Evolutionary conservation across 2,797 vertebrate genomes (phyloP).

Genomic region (Mormyrops attenuatus): DNA sequence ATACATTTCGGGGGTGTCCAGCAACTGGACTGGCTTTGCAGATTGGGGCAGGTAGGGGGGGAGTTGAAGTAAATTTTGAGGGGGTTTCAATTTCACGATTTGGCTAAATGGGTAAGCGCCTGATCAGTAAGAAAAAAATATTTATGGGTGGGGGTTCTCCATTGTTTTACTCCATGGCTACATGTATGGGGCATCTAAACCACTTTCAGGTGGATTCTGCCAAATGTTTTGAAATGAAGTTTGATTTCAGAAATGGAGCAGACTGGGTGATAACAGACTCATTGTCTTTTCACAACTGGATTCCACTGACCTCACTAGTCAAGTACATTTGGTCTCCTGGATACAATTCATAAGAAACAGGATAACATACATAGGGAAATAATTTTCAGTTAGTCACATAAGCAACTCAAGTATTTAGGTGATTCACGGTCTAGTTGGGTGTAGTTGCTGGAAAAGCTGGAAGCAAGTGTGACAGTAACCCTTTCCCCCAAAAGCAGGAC

Average conservation of each 20-base stretch:
- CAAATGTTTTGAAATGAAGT: neutral
- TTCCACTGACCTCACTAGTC: conserved; percentile 28
- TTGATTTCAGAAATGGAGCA: neutral
- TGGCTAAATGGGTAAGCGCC: neutral
- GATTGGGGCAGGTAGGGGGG: neutral
- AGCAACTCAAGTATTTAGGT: neutral
- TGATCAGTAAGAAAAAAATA: neutral
- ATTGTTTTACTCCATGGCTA: neutral
- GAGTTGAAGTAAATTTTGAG: neutral
- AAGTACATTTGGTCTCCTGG: conserved; percentile 45
- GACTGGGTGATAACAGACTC: conserved; percentile 22
- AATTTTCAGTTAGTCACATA: conserved; percentile 25
- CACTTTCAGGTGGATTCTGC: neutral
- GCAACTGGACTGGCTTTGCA: neutral
- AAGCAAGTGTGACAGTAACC: neutral
- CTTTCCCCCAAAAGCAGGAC: neutral
- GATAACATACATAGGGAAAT: conserved; percentile 25
- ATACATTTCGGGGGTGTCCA: neutral
- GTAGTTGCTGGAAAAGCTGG: conserved; percentile 30
- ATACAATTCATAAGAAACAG: conserved; percentile 50
- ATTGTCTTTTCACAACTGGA: conserved; percentile 12
- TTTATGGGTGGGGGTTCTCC: neutral
- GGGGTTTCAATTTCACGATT: neutral
- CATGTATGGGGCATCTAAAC: neutral
- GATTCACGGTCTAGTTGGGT: conserved; percentile 31